Percentiles rank a stretch among this genome's conserved stretches.
Evolutionary conservation across 2,888 invertebrate species (phyloP).

Genomic region (Nudaria mundana): DNA sequence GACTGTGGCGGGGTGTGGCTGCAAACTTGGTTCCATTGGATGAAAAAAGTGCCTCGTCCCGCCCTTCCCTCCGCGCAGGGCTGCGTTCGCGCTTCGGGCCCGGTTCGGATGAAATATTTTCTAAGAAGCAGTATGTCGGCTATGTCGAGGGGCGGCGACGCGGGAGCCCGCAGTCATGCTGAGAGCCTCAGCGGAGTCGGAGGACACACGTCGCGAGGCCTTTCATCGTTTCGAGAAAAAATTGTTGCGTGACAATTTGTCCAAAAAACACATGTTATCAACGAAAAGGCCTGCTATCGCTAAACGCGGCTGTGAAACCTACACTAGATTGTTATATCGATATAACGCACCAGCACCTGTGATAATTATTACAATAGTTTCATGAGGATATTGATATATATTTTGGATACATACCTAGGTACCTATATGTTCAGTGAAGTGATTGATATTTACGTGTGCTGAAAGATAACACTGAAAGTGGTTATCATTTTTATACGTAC

Average conservation of each 20-base stretch:
- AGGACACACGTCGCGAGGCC: constrained; percentile 75
- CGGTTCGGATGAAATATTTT: constrained; percentile 60
- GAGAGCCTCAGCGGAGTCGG: constrained; percentile 75
- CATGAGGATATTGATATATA: constrained; percentile 63
- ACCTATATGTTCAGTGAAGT: constrained; percentile 65
- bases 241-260: constrained; percentile 63
- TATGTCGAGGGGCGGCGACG: constrained; percentile 74
- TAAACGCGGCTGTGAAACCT: constrained; percentile 43
- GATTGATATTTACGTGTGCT: constrained; percentile 54
- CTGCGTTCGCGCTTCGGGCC: constrained; percentile 68
- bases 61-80: constrained; percentile 64
- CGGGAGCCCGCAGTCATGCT: constrained; percentile 81
- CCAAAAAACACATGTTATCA: constrained; percentile 57
- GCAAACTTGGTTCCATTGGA: constrained; percentile 57
- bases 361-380: constrained; percentile 60
- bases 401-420: constrained; percentile 43
- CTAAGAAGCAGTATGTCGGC: constrained; percentile 76
- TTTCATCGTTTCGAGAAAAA: constrained; percentile 68
- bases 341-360: constrained; percentile 57
- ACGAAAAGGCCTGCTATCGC: constrained; percentile 34
- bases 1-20: constrained; percentile 27
- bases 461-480: constrained; percentile 42
- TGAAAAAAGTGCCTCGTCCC: constrained; percentile 69
- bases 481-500: constrained; percentile 14
- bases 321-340: constrained; percentile 63